Base-by-base conservation (phyloP, 2,888 invertebrate genomes). In the Pyrocoelia pectoralis region DNA sequence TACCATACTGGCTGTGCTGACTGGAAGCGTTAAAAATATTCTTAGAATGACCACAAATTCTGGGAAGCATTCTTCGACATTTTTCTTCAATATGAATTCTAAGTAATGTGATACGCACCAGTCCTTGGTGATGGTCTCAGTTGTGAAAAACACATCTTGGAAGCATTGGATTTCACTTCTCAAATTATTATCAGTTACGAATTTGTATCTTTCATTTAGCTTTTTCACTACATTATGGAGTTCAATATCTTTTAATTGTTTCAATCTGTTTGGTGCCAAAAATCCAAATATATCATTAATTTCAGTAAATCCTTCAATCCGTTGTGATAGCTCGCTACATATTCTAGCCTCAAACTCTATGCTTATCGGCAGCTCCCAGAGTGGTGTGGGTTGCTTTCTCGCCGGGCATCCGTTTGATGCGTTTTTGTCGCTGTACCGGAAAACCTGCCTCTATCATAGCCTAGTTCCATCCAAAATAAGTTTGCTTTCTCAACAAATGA, bases 31-130 rank as follows among this genome's bases (percentile, higher is more conserved):
- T 38, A n/a, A n/a, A 38, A 38, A 38, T 38, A 38, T 38, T 38
- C 38, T 38, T n/a, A 38, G 38, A 38, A 38, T n/a, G 12, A 9
- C 38, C 10, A 38, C 38, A 38, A 38, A 38, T 38, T 38, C 12
- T 38, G 38, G 12, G 38, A 38, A 38, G 2, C 38, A 38, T 38
- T 38, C 12, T 38, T 38, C 10, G 38, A 38, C 2, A 38, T 38
- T 38, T 38, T 5, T 38, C 38, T 38, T 5, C 38, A 38, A 38
- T 38, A 38, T 38, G 38, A 38, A 38, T n/a, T 38, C 38, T 38
- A 38, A 38, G 38, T 38, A 38, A 38, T 38, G 38, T 38, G 38
- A 38, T 38, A 38, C 38, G 38, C 38, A 38, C 12, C 38, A 38
- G 38, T 38, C n/a, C 38, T 38, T 5, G 38, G 12, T 9, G 38